These are phyloP conservation scores for Rana temporaria DNA, from an alignment of 2,113 vertebrate genomes.

Conservation along the genomic window DNA sequence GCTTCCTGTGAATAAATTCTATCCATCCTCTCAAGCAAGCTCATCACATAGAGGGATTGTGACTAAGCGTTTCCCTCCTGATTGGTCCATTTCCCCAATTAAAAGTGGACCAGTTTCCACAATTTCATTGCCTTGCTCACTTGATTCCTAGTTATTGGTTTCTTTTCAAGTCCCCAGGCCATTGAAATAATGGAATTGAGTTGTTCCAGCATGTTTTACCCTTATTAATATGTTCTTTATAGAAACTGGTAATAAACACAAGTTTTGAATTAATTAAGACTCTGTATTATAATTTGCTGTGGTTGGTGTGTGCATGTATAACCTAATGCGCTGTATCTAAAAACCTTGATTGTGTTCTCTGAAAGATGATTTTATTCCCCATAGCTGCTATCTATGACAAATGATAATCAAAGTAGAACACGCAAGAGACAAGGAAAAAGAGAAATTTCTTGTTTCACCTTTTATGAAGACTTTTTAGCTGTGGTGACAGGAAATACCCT, in stretches of 20 bases:
- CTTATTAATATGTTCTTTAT: not conserved
- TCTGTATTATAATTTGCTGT: slow-evolving; percentile 1
- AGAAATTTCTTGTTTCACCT: slow-evolving; percentile 7
- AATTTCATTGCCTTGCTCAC: too few species aligned
- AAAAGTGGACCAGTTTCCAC: too few species aligned
- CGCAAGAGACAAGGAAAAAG: not conserved
- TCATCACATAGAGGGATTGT: too few species aligned
- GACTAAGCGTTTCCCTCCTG: too few species aligned
- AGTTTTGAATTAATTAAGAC: not conserved
- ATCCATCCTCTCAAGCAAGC: too few species aligned
- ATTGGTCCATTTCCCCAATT: too few species aligned
- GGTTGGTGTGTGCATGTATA: slow-evolving; percentile 11
- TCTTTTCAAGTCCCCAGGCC: too few species aligned
- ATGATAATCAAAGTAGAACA: slow-evolving; percentile 28
- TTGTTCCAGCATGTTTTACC: not conserved
- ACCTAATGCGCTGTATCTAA: not conserved
- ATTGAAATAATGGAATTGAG: too few species aligned
- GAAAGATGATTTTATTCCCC: not conserved
- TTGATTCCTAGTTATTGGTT: too few species aligned
- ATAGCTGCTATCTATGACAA: not conserved
- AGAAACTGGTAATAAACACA: not conserved
- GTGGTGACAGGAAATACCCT: slow-evolving; percentile 16
- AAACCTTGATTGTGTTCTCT: slow-evolving; percentile 15
- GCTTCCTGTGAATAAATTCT: too few species aligned
- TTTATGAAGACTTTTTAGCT: slow-evolving; percentile 1